Base-by-base conservation (phyloP, 2,888 invertebrate genomes). In the Drosophila fungiperda region DNA sequence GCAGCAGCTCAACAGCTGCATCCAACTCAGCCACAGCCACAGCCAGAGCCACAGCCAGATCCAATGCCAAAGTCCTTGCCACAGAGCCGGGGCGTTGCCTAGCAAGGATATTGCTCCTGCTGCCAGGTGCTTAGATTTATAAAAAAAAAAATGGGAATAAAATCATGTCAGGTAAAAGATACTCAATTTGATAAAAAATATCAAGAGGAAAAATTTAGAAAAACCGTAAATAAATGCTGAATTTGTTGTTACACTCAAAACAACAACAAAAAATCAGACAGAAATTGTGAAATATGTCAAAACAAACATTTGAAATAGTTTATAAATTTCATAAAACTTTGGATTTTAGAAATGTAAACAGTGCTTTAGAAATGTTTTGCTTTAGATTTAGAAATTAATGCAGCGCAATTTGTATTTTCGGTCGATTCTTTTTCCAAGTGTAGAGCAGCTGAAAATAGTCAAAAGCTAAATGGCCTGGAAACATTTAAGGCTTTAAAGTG, bases 391-490 rank as follows among this genome's bases (percentile, higher is more conserved):
- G 20, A 45, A 45, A 20, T 45, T 15, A 45, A 12, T 45, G 38
- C 17, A 38, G 9, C 3, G 3, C 17, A 42, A 15, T 15, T 15
- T 23, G 15, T 23, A 4, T 15, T 15, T 23, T 45, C 2, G 23
- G 15, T 0, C 23, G 23, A 15, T 45, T 23, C 15, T 23, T 45
- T 45, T 15, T 23, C 15, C 4, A 8, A 8, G 23, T 23, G 53
- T 59, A 59, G 50, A 55, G 52, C 52, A 48, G 64, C 72, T 76
- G 60, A 72, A 83, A 80, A 86, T 86, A 83, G 63, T 54, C 50
- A 59, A 52, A 64, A 70, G 74, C 68, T 63, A 84, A 82, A 80
- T 84, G 84, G 76, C 55, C 73, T 69, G 87, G 82, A 83, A 83
- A 71, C 53, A n/a, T 49, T 57, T 17, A 8, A 36, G 17, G 29